Conservation (phyloP, 1,140 invertebrate species). For the Nephotettix cincticeps region DNA sequence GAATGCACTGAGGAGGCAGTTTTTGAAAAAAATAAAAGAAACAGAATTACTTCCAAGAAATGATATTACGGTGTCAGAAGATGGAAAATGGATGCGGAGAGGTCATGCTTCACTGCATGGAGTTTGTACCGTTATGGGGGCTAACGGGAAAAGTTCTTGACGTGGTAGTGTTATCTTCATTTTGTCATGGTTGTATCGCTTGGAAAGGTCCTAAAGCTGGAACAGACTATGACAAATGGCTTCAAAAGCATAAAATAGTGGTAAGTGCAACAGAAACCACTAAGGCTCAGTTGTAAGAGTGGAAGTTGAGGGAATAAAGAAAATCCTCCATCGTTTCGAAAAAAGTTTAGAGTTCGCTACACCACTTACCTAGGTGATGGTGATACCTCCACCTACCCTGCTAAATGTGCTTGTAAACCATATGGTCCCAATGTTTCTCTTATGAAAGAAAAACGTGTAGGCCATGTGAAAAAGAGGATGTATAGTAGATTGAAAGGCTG, state of each 20-base stretch:
- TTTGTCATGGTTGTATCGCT: slow-evolving; percentile 27
- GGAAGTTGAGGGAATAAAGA: no score
- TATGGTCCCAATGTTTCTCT: slow-evolving; percentile 34
- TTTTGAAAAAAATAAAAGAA: slow-evolving; percentile 21
- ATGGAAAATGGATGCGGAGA: slow-evolving; percentile 36
- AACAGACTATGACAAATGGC: slow-evolving; percentile 24
- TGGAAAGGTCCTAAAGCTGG: slow-evolving; percentile 2
- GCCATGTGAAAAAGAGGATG: slow-evolving; percentile 40
- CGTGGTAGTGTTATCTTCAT: slow-evolving; percentile 28
- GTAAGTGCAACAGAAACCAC: no score
- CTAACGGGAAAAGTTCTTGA: slow-evolving; percentile 34
- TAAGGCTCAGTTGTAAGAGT: no score
- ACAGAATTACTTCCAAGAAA: slow-evolving; percentile 23
- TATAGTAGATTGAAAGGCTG: slow-evolving; percentile 30
- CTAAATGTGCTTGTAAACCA: slow-evolving; percentile 6
- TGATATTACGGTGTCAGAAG: slow-evolving; percentile 35
- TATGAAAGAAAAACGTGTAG: slow-evolving; percentile 37
- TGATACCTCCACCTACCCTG: slow-evolving; percentile 28
- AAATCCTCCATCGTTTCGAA: no score
- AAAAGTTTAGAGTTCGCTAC: no score
- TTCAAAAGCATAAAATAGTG: slow-evolving; percentile 20
- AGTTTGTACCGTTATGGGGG: slow-evolving; percentile 34
- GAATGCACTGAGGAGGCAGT: not conserved
- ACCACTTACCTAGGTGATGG: slow-evolving; percentile 23
- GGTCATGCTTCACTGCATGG: slow-evolving; percentile 31